phyloP scores from a whole-genome alignment of 2,888 invertebrate species.

The Cheilosia variabilis region DNA sequence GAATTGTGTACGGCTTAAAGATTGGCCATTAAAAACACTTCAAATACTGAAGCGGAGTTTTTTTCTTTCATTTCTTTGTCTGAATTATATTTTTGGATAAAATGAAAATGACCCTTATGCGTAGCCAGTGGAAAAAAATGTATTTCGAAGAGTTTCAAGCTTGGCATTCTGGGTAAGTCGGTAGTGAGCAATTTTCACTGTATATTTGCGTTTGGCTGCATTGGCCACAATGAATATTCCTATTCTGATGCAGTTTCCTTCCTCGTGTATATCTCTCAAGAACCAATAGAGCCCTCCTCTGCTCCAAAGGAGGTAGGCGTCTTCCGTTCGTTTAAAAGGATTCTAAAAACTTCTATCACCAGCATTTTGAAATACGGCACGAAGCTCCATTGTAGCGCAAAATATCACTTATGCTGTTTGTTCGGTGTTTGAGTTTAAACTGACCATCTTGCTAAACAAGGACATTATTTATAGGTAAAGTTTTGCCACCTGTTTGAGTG shows the following conservation, averaged over 20 bases:
- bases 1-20: too few species aligned
- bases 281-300: constrained; percentile 75
- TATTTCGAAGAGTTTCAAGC: too few species aligned
- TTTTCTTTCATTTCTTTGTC: too few species aligned
- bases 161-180: too few species aligned
- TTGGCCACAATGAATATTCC: constrained; percentile 76
- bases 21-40: too few species aligned
- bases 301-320: constrained; percentile 63
- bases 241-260: constrained; percentile 33
- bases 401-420: background rate
- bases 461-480: too few species aligned
- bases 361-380: constrained; percentile 72
- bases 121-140: too few species aligned
- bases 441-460: background rate
- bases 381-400: constrained; percentile 3
- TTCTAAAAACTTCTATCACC: constrained; percentile 63
- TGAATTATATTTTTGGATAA: too few species aligned
- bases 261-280: constrained; percentile 24
- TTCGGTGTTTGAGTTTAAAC: background rate
- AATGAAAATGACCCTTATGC: too few species aligned
- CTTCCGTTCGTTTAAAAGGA: constrained; percentile 69
- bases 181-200: too few species aligned
- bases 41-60: too few species aligned
- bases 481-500: too few species aligned
- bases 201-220: constrained; percentile 71